A percentile compares a stretch with the other conserved stretches of the same genome.
Evolutionary conservation across 23 tunicate genomes (phyloP).

Genomic region (Oikopleura dioica): DNA sequence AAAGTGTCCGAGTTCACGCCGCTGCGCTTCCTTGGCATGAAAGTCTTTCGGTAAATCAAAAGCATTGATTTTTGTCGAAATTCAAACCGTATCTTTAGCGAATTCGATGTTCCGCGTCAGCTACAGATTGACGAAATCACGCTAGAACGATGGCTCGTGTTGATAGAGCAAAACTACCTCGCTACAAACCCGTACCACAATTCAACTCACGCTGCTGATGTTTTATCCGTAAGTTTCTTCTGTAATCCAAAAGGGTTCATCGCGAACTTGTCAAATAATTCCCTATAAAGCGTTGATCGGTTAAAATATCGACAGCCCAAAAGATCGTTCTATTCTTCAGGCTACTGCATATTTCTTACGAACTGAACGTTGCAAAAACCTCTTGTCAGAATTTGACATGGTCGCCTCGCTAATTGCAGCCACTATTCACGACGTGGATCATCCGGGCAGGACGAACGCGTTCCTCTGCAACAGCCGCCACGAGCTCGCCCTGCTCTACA

Average conservation of each 20-base stretch:
- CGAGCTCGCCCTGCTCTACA: slow-evolving; percentile 47
- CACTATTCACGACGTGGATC: slow-evolving; percentile 53
- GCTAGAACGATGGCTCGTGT: slow-evolving; percentile 31
- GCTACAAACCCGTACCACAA: slow-evolving; percentile 44
- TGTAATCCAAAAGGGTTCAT: no score
- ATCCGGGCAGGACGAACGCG: slow-evolving; percentile 48
- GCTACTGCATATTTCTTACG: slow-evolving; percentile 53
- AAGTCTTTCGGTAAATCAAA: slow-evolving; percentile 17
- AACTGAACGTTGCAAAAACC: slow-evolving; percentile 18
- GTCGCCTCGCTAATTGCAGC: slow-evolving; percentile 36
- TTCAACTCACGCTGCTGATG: slow-evolving; percentile 59
- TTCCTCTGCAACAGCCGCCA: slow-evolving; percentile 33
- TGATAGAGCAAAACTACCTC: slow-evolving; percentile 28
- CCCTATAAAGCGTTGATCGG: no score
- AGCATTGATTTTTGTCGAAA: no score
- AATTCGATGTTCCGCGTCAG: slow-evolving; percentile 28
- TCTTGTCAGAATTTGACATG: slow-evolving; percentile 14
- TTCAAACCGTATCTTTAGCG: no score
- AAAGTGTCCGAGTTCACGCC: slow-evolving; percentile 24
- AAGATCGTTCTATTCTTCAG: no score
- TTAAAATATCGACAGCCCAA: no score
- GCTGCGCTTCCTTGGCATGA: slow-evolving; percentile 29
- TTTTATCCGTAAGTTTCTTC: no score
- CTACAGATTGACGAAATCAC: slow-evolving; percentile 26
- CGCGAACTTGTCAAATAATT: no score